Conservation (phyloP, 2,797 vertebrate species). For the Scolopax rusticola region DNA sequence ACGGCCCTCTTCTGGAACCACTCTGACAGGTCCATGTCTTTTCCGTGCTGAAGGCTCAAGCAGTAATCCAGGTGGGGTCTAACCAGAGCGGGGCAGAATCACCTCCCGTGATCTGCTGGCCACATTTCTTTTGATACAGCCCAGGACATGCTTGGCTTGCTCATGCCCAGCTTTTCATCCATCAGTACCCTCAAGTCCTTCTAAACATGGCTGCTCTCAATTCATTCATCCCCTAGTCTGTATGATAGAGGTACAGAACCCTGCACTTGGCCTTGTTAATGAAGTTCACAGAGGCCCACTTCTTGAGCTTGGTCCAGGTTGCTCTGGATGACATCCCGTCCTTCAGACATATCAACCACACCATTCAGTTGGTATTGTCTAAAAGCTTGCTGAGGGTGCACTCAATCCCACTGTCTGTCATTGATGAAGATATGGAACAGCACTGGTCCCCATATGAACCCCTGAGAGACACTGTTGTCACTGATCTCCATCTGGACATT, state of each 20-base stretch:
- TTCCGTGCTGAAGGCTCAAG: background rate
- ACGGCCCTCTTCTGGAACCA: background rate
- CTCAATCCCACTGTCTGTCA: background rate
- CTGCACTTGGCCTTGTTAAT: background rate
- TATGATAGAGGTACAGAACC: background rate
- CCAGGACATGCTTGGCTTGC: background rate
- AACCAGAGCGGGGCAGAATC: background rate
- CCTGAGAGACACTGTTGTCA: background rate
- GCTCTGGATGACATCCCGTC: background rate
- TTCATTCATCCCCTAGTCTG: background rate
- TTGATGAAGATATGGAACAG: background rate
- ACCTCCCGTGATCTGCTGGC: background rate
- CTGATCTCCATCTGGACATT: no score
- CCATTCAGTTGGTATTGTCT: background rate
- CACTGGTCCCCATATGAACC: background rate
- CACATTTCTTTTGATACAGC: background rate
- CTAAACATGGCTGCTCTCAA: background rate
- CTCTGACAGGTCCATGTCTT: background rate
- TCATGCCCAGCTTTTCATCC: background rate
- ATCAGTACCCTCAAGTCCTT: background rate
- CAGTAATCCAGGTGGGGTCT: background rate
- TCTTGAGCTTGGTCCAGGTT: background rate
- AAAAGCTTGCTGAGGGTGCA: background rate
- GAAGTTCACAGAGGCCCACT: background rate
- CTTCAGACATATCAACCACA: background rate